Percentiles rank a stretch among this genome's conserved stretches.
phyloP scores from a whole-genome alignment of 1,140 invertebrate species.

The Trichoplusia ni region DNA sequence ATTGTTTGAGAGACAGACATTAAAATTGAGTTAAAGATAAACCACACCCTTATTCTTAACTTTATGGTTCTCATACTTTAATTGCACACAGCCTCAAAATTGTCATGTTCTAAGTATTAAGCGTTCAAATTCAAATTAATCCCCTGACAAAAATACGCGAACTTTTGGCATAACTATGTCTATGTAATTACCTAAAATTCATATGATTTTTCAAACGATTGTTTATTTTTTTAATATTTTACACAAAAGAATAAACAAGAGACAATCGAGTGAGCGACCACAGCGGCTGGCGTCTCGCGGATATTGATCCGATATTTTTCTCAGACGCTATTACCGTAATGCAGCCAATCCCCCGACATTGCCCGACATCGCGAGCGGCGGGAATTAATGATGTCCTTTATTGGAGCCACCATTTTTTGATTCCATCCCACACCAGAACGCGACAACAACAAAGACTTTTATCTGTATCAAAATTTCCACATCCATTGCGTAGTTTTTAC shows the following conservation, averaged over 20 bases:
- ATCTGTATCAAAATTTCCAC: not conserved
- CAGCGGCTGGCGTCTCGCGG: slow-evolving; percentile 39
- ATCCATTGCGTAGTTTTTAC: not conserved
- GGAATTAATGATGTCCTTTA: slow-evolving; percentile 80
- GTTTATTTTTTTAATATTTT: too few relatives aligned
- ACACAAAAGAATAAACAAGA: slow-evolving; percentile 5
- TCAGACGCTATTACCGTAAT: slow-evolving; percentile 72
- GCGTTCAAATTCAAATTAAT: too few relatives aligned
- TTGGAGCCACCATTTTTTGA: slow-evolving; percentile 79
- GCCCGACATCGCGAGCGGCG: slow-evolving; percentile 56
- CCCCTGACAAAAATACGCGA: too few relatives aligned
- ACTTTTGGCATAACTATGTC: too few relatives aligned
- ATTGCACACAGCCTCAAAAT: too few relatives aligned
- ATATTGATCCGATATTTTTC: slow-evolving; percentile 76
- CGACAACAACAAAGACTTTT: not conserved
- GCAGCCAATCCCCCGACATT: slow-evolving; percentile 61
- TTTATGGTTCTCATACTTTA: too few relatives aligned
- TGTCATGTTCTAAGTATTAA: too few relatives aligned
- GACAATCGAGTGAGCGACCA: not conserved
- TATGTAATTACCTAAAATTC: too few relatives aligned
- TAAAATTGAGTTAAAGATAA: too few relatives aligned
- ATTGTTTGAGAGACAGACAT: too few relatives aligned
- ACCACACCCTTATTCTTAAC: too few relatives aligned
- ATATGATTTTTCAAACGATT: too few relatives aligned
- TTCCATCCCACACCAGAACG: slow-evolving; percentile 45